A percentile compares a stretch with the other conserved stretches of the same genome.
These are phyloP conservation scores for Brachynemurus nebulosus DNA, from an alignment of 2,888 invertebrate species.

Conservation along the genomic window DNA sequence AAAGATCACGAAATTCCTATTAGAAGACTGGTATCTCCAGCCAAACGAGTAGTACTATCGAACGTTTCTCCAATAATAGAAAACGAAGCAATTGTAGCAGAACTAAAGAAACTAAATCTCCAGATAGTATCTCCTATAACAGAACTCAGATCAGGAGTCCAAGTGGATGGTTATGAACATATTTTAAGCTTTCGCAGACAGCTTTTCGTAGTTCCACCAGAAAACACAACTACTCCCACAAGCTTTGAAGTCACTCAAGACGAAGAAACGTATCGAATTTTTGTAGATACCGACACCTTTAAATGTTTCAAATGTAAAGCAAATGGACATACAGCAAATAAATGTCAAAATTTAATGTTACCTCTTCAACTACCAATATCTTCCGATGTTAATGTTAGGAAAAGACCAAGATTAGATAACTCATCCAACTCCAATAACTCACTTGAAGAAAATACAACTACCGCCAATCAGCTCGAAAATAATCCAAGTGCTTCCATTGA, in stretches of 20 bases:
- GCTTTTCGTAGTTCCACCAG: neutral
- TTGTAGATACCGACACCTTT: neutral
- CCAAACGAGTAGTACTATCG: no score
- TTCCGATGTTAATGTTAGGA: neutral
- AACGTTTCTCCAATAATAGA: no score
- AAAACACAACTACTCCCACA: neutral
- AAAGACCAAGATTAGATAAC: neutral
- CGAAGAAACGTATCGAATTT: neutral
- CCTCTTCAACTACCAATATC: neutral
- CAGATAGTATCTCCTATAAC: neutral
- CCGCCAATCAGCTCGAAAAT: no score
- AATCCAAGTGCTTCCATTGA: no score
- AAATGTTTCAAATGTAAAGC: neutral
- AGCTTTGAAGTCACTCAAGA: neutral
- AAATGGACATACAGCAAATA: neutral
- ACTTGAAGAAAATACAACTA: neutral
- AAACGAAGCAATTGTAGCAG: no score
- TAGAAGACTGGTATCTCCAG: no score
- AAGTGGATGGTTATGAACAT: neutral
- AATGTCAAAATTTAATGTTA: neutral
- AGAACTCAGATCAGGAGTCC: no score
- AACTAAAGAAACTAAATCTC: neutral
- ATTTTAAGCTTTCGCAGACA: neutral
- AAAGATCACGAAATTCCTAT: no score
- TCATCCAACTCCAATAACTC: neutral